These are phyloP conservation scores for Rhagologus leucostigma DNA, from an alignment of 2,113 vertebrate species.

Conservation along the genomic window DNA sequence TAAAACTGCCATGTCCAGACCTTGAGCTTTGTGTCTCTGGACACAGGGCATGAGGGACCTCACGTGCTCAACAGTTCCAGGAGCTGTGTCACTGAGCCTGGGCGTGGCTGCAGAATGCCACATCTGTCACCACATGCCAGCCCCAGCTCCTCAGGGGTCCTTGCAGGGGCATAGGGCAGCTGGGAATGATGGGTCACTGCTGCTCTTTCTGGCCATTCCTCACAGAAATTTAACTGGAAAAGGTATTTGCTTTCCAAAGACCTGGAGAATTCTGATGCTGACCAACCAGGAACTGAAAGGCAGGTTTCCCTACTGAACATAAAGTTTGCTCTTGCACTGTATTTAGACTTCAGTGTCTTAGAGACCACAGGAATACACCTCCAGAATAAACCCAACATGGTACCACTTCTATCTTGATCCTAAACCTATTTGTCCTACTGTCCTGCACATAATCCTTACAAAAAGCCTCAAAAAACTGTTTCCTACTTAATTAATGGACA, in stretches of 20 bases:
- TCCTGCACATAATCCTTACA: neutral
- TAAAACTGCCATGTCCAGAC: neutral
- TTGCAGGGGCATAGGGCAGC: neutral
- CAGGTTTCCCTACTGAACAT: neutral
- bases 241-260: neutral
- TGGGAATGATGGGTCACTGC: neutral
- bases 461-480: neutral
- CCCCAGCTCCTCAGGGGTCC: neutral
- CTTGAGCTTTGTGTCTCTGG: neutral
- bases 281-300: neutral
- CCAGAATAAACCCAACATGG: neutral
- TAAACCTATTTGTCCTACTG: neutral
- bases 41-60: neutral
- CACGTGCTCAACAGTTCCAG: rapidly evolving
- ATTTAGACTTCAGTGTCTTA: neutral
- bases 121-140: neutral
- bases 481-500: neutral
- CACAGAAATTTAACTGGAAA: neutral
- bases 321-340: neutral
- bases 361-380: neutral
- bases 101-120: neutral
- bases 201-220: neutral
- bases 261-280: neutral
- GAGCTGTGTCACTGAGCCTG: neutral
- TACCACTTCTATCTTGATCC: neutral